phyloP scores from a whole-genome alignment of 1,140 invertebrate species.

The Calephelis nemesis region DNA sequence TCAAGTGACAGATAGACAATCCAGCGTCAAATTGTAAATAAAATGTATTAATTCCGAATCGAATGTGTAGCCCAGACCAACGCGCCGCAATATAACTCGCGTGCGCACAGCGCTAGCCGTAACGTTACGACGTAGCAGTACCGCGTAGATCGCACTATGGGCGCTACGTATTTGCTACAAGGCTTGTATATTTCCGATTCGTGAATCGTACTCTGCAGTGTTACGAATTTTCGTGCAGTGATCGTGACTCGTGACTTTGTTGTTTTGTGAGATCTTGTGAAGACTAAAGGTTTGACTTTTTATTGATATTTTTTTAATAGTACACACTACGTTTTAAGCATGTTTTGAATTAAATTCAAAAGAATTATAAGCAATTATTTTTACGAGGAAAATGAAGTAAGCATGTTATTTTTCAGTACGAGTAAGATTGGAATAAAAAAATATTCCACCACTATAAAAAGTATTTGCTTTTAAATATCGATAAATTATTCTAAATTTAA shows the following conservation, averaged over 20 bases:
- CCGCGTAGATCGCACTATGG: slow-evolving; percentile 17
- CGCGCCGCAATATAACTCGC: slow-evolving; percentile 2
- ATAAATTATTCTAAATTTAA: too few relatives aligned
- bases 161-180: slow-evolving; percentile 7
- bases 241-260: background rate
- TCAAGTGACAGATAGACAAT: background rate
- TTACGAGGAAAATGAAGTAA: too few relatives aligned
- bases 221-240: slow-evolving; percentile 3
- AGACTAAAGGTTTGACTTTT: slow-evolving; percentile 2
- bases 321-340: too few relatives aligned
- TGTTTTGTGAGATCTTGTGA: background rate
- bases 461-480: too few relatives aligned
- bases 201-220: slow-evolving; percentile 6
- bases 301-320: background rate
- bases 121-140: slow-evolving; percentile 17
- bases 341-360: background rate
- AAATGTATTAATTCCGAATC: background rate
- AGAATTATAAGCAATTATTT: too few relatives aligned
- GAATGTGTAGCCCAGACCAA: background rate
- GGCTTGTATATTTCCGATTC: slow-evolving; percentile 3
- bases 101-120: slow-evolving; percentile 12
- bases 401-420: too few relatives aligned
- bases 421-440: too few relatives aligned
- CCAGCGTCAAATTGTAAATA: background rate
- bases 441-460: too few relatives aligned